Evolutionary conservation across 2,797 vertebrate genomes (phyloP), one percentile per base, ranked within the genome.

Genomic region (Holocentrus rufus): DNA sequence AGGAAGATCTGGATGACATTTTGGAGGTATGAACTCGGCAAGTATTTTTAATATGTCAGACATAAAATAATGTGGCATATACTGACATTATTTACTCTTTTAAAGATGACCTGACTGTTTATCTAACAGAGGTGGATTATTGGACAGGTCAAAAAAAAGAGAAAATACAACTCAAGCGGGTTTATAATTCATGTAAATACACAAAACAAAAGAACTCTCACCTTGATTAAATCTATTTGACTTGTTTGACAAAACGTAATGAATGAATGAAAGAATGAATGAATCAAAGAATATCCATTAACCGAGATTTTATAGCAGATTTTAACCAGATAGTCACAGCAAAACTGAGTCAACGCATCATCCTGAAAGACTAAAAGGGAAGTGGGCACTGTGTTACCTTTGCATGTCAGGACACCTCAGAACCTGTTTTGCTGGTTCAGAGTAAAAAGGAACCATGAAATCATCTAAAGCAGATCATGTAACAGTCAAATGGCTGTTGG

Each of bases 1-100:
- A 94, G 50, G 89, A 93, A 0, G 93, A 88, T 59, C 91, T 99
- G 88, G 94, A 97, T 49, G 89, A 92, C 47, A 98, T 99, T 75
- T 81, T 98, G 74, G 64, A 96, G 97, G 97, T 99, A 90, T 87
- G 88, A 9, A 84, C 3, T 77, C 4, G 1, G 2, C 27, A 49
- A 54, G 10, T 65, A 20, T n/a, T 65, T 60, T 49, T 2, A 1
- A 15, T 10, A n/a, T 52, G 55, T n/a, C 18, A 46, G 11, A 15
- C 1, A 2, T 17, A 3, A 2, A 42, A 42, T 42, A 11, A 42
- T 42, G 39, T 42, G 14, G 39, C 39, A 11, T 42, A 2, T 27
- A 3, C 14, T 42, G 4, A 42, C 39, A 42, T 15, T 30, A 25
- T 31, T 20, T 2, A 20, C n/a, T 22, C 8, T 5, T 50, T 50